Base-by-base conservation (phyloP, 92 coral and sea anemone genomes). In the Parazoanthus atlanticus region DNA sequence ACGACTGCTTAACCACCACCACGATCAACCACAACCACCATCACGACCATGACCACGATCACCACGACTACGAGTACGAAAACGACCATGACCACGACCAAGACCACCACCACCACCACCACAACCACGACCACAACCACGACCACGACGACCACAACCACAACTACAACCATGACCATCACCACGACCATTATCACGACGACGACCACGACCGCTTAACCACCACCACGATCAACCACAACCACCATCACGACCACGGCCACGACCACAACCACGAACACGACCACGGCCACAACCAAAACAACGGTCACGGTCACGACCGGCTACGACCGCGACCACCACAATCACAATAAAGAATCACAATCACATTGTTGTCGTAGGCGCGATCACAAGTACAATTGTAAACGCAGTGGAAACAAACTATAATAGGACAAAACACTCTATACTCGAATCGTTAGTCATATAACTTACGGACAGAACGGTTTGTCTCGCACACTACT, bases 401-500 rank as follows among this genome's bases (percentile, higher is more conserved):
- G 58, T 52, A 13, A 13, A 13, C 21, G 17, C 21, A 52, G 17
- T 52, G 58, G 58, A 52, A 52, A 52, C 58, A 13, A 49, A 1
- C 21, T 52, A 1, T 52, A 52, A 52, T 1, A 52, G 21, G 3
- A 13, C 5, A 52, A 52, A 52, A 46, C 52, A 56, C 10, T 56
- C 28, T 0, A 61, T 21, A 4, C 1, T 71, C 8, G 32, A 71
- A 28, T 3, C 36, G 34, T 29, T 31, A 29, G 17, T 25, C 11
- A 61, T 56, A 52, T 1, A 17, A 82, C 86, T 40, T 82, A 82
- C 86, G 11, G 56, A 13, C 32, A 23, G 75, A 34, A 3, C 15
- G 86, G 86, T 82, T 82, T 12, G 25, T 26, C 76, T 65, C 33
- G 64, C 86, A 82, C 77, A 82, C 76, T 28, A 82, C 86, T 13